Evolutionary conservation across 1,140 invertebrate genomes (phyloP).

Genomic region (Meloidogyne exigua): DNA sequence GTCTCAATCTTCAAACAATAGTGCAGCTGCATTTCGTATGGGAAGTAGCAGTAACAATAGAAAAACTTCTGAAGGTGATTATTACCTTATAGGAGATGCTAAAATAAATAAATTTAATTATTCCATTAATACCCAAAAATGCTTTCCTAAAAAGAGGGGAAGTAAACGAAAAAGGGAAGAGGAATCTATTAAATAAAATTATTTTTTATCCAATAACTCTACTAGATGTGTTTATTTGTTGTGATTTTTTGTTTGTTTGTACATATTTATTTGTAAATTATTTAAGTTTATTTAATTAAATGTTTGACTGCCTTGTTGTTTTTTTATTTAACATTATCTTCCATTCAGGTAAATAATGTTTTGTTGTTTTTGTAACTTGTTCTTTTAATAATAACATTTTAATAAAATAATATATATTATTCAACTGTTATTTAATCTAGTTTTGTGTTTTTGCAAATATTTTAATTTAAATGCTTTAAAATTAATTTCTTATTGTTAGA

Average conservation of each 20-base stretch:
- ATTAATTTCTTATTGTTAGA: neutral
- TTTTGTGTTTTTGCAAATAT: too few species aligned
- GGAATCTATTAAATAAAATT: neutral
- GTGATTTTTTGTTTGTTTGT: neutral
- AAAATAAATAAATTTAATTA: neutral
- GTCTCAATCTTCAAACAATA: conserved; percentile 25
- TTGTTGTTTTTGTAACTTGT: too few species aligned
- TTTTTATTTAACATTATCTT: neutral
- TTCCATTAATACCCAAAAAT: neutral
- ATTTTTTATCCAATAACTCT: too few species aligned
- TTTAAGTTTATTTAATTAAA: neutral
- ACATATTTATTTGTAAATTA: neutral
- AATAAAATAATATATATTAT: too few species aligned
- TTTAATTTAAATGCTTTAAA: too few species aligned
- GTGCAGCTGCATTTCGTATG: conserved; percentile 12
- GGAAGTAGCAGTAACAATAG: neutral
- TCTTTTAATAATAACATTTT: too few species aligned
- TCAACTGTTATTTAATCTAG: too few species aligned
- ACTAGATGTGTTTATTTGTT: neutral
- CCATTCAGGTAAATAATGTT: too few species aligned
- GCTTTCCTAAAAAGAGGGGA: neutral
- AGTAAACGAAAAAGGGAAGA: neutral
- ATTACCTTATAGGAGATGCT: neutral
- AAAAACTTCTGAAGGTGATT: neutral
- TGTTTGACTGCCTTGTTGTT: neutral